These are phyloP conservation scores for Hololepta plana DNA, from an alignment of 2,888 invertebrate genomes.

Conservation along the genomic window DNA sequence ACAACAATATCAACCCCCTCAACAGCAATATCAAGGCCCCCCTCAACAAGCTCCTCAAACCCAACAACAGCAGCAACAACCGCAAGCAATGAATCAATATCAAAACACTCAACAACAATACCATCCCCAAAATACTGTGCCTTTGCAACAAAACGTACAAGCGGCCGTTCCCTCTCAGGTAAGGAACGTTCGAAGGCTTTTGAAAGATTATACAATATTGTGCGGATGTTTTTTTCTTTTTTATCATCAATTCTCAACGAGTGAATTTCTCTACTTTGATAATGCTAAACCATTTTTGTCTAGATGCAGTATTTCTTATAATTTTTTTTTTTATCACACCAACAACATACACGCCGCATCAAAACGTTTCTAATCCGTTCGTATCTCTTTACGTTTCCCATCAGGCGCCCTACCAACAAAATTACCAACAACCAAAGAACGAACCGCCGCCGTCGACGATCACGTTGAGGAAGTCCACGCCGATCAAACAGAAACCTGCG, in stretches of 20 bases:
- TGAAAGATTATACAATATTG: constrained; percentile 1
- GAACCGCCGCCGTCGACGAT: constrained; percentile 52
- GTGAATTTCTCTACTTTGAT: not conserved
- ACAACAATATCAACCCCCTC: constrained; percentile 12
- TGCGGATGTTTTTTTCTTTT: not conserved
- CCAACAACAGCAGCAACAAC: constrained; percentile 10
- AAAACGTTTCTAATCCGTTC: too few species aligned
- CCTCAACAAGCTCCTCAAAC: constrained; percentile 10
- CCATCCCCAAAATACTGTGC: too few species aligned
- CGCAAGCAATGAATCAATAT: too few species aligned
- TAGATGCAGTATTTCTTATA: too few species aligned
- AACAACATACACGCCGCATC: too few species aligned
- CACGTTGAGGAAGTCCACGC: constrained; percentile 53
- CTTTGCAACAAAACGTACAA: too few species aligned
- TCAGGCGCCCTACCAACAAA: constrained; percentile 10
- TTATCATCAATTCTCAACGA: constrained; percentile 1
- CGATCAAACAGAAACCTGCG: constrained; percentile 56
- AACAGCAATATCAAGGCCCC: constrained; percentile 11
- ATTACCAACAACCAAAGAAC: constrained; percentile 15
- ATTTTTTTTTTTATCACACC: too few species aligned
- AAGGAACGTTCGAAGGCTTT: not conserved
- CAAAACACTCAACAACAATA: too few species aligned
- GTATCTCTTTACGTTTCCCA: not conserved
- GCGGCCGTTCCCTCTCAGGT: not conserved
- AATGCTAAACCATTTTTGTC: too few species aligned